These are phyloP conservation scores for Piaya cayana DNA, from an alignment of 2,113 vertebrate genomes.

Conservation along the genomic window DNA sequence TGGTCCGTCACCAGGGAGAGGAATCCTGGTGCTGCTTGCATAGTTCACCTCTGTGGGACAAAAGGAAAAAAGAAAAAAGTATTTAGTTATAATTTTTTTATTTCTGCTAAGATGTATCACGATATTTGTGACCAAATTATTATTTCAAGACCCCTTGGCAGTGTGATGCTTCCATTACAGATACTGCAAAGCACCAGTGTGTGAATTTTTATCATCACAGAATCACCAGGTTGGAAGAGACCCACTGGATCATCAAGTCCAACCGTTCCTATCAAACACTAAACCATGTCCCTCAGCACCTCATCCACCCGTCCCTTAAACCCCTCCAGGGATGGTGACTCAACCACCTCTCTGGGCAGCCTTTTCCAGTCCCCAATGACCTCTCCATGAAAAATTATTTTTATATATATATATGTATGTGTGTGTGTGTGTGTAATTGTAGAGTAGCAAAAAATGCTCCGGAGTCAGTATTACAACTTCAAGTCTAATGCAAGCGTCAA, in stretches of 20 bases:
- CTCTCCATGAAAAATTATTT: no score
- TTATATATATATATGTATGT: no score
- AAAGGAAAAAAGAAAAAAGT: not conserved
- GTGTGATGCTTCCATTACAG: not conserved
- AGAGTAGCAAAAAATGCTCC: not conserved
- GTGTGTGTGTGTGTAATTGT: not conserved
- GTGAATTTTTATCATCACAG: no score
- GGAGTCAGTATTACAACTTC: not conserved
- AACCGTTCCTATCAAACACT: no score
- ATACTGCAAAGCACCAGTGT: not conserved
- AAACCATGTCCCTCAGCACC: no score
- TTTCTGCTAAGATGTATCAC: not conserved
- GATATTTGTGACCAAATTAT: not conserved
- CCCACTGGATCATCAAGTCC: no score
- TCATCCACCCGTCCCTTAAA: no score
- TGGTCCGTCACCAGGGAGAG: constrained; percentile 92
- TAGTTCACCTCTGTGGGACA: constrained; percentile 90
- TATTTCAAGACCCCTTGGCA: not conserved
- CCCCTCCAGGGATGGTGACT: no score
- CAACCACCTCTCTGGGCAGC: no score
- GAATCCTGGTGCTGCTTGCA: constrained; percentile 93
- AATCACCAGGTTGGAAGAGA: no score
- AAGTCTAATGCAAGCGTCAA: not conserved
- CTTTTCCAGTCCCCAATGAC: no score
- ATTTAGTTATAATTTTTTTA: not conserved